Evolutionary conservation across 2,113 vertebrate genomes (phyloP), one percentile per base, ranked within the genome.

Genomic region (Alligator mississippiensis): DNA sequence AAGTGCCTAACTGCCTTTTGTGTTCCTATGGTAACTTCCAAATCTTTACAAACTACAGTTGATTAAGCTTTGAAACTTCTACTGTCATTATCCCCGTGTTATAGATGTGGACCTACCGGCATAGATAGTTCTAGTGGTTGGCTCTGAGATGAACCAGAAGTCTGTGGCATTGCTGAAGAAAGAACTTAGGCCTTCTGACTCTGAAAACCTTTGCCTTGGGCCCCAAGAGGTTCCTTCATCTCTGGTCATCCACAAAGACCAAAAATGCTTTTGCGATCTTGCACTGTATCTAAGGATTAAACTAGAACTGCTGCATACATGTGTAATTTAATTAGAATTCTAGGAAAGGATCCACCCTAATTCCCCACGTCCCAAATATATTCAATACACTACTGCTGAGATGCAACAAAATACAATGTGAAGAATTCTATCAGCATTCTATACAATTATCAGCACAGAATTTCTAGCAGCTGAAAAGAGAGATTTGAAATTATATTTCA

Each of bases 131-230:
- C 84, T 72, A 64, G 0, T 15, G 4, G n/a, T 77, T 74, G 54
- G 72, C 2, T 24, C 47, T 58, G 11, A 11, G 17, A 15, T 1
- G 1, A 80, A 75, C 57, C n/a, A 79, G 80, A 60, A 82, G 6
- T 4, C 68, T 62, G 0, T 24, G 24, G 17, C 11, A 47, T n/a
- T 74, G 63, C 59, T 11, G 2, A 27, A 15, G 28, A 82, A n/a
- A 61, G 85, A 89, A 5, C 1, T 1, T 74, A 8, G 28, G 7
- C 3, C 64, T 80, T 27, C n/a, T n/a, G 9, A 54, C 24, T 38
- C 54, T 1, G 1, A 77, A 47, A 47, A 11, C 54, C 13, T n/a
- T 75, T 0, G 0, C 16, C 61, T 81, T 66, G 34, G 81, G 11
- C 4, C 77, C 16, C 18, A 1, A 63, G 21, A 0, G 12, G 62